Percentiles rank a stretch among this genome's conserved stretches.
These are phyloP conservation scores for Ctenopoma multispine DNA, from an alignment of 2,797 vertebrate genomes.

Conservation along the genomic window DNA sequence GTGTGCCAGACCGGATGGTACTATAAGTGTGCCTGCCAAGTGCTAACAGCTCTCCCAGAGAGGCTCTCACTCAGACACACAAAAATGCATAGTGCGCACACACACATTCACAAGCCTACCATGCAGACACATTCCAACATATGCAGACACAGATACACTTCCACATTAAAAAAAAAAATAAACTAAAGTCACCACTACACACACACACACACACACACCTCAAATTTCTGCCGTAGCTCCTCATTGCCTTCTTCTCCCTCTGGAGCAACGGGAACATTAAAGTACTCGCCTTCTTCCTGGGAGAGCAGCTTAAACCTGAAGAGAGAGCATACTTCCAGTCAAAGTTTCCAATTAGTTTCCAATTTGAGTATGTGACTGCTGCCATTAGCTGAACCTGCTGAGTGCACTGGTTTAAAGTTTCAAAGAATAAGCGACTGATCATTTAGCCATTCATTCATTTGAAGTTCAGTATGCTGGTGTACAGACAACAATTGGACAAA, in stretches of 20 bases:
- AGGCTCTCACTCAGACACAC: slow-evolving; percentile 69
- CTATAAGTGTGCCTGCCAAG: slow-evolving; percentile 69
- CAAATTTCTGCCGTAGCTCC: slow-evolving; percentile 96
- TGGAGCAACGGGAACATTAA: slow-evolving; percentile 94
- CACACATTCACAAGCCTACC: slow-evolving; percentile 45
- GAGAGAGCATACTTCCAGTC: slow-evolving; percentile 56
- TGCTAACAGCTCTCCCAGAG: slow-evolving; percentile 72
- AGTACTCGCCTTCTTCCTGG: slow-evolving; percentile 98
- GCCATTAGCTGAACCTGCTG: slow-evolving; percentile 52
- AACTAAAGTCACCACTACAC: neutral
- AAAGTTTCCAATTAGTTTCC: slow-evolving; percentile 52
- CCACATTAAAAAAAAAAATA: neutral
- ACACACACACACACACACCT: slow-evolving; percentile 82
- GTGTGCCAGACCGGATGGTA: slow-evolving; percentile 80
- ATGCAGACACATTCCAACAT: slow-evolving; percentile 18
- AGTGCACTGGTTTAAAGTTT: slow-evolving; percentile 47
- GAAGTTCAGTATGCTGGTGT: too few species aligned
- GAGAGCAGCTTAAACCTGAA: slow-evolving; percentile 97
- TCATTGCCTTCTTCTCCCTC: slow-evolving; percentile 96
- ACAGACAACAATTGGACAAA: too few species aligned
- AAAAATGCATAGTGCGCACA: slow-evolving; percentile 53
- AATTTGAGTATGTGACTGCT: slow-evolving; percentile 54
- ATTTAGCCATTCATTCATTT: slow-evolving; percentile 65
- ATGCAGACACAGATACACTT: slow-evolving; percentile 69
- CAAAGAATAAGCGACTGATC: slow-evolving; percentile 52